A percentile compares a stretch with the other conserved stretches of the same genome.
Conservation (phyloP, 2,888 invertebrate genomes). For the Galerucella calmariensis region DNA sequence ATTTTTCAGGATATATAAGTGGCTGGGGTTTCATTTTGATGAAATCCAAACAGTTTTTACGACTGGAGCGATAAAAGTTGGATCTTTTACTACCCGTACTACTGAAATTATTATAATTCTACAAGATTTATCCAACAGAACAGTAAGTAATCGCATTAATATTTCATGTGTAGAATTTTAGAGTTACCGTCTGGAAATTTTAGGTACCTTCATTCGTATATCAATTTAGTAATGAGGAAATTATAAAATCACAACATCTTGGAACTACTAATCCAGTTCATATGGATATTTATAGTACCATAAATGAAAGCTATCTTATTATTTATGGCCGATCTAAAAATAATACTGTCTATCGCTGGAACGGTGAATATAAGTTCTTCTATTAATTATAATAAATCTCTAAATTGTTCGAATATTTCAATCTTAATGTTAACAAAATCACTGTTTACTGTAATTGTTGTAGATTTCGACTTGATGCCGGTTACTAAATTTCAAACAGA, state of each 20-base stretch:
- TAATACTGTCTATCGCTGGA: slow-evolving; percentile 51
- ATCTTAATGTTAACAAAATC: not conserved
- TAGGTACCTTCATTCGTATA: slow-evolving; percentile 50
- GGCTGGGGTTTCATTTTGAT: slow-evolving; percentile 57
- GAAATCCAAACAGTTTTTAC: slow-evolving; percentile 48
- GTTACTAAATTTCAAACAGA: slow-evolving; percentile 43
- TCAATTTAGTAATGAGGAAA: slow-evolving; percentile 49
- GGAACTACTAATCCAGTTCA: slow-evolving; percentile 39
- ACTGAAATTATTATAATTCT: slow-evolving; percentile 54
- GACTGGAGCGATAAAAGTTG: slow-evolving; percentile 45
- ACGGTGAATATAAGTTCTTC: slow-evolving; percentile 48
- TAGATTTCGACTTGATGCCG: slow-evolving; percentile 48
- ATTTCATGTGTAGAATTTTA: slow-evolving; percentile 26
- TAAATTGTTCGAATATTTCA: no score
- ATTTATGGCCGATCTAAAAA: slow-evolving; percentile 45
- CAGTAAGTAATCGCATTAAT: slow-evolving; percentile 34
- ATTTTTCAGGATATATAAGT: slow-evolving; percentile 57
- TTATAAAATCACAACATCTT: slow-evolving; percentile 53
- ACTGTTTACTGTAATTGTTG: slow-evolving; percentile 31
- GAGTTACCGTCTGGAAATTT: slow-evolving; percentile 31
- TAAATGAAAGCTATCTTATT: slow-evolving; percentile 47
- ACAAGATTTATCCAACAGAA: slow-evolving; percentile 43
- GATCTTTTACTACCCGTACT: slow-evolving; percentile 49
- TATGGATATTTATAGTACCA: slow-evolving; percentile 44
- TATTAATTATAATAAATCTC: not conserved